A percentile compares a stretch with the other conserved stretches of the same genome.
These are phyloP conservation scores for Chymomyza caudatula DNA, from an alignment of 2,888 invertebrate species.

Conservation along the genomic window DNA sequence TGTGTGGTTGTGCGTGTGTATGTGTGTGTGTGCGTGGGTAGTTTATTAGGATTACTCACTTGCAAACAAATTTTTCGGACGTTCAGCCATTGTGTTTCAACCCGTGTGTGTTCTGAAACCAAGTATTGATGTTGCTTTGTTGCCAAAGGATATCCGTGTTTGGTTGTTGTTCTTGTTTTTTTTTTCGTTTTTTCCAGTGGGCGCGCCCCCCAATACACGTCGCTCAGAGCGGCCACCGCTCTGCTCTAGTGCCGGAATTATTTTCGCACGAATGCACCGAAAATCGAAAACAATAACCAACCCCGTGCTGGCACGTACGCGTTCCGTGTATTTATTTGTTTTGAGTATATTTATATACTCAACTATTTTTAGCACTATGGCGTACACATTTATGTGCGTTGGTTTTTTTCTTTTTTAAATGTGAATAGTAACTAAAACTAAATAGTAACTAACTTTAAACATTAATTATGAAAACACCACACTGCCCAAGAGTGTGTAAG, in stretches of 20 bases:
- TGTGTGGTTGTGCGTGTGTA: conserved; percentile 13
- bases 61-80: conserved; percentile 76
- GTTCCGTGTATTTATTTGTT: conserved; percentile 21
- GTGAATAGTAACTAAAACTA: not conserved
- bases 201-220: conserved; percentile 65
- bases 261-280: conserved; percentile 41
- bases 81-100: conserved; percentile 72
- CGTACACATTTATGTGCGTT: conserved; percentile 45
- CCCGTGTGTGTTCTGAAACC: conserved; percentile 13
- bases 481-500: not conserved
- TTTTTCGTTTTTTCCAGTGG: conserved; percentile 42
- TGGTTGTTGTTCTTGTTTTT: not conserved
- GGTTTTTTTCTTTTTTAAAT: conserved; percentile 18
- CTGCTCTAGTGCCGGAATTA: conserved; percentile 38
- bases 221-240: conserved; percentile 16
- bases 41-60: conserved; percentile 60
- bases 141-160: conserved; percentile 26
- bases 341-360: conserved; percentile 25
- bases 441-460: not conserved
- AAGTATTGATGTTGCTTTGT: conserved; percentile 32
- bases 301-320: conserved; percentile 21
- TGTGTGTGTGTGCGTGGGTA: conserved; percentile 42
- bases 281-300: conserved; percentile 32
- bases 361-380: conserved; percentile 38
- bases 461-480: not conserved